phyloP scores from a whole-genome alignment of 2,113 vertebrate genomes.

The Lethenteron reissneri region DNA sequence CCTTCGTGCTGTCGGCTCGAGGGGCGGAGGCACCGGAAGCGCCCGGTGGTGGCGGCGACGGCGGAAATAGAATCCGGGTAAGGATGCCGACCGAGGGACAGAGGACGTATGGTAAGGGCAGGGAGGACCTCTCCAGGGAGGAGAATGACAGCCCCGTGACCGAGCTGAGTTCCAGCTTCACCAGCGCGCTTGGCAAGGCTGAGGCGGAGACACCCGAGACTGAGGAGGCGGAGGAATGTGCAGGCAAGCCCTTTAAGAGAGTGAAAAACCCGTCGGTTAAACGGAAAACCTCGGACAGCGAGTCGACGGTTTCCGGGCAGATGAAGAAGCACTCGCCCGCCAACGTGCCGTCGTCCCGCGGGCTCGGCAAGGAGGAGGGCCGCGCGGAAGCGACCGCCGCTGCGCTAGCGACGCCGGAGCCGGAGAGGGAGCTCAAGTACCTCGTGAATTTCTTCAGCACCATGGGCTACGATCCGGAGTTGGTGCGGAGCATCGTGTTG shows the following conservation, averaged over 20 bases:
- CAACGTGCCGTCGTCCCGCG: too few relatives aligned
- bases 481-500: slow-evolving; percentile 24
- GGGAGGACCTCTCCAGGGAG: too few relatives aligned
- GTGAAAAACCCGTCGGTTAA: background rate
- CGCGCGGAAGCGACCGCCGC: slow-evolving; percentile 7
- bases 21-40: background rate
- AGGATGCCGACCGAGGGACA: background rate
- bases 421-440: slow-evolving; percentile 26
- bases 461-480: slow-evolving; percentile 33
- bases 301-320: background rate
- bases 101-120: background rate
- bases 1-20: background rate
- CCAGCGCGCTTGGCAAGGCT: too few relatives aligned
- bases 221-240: background rate
- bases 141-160: too few relatives aligned
- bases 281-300: background rate
- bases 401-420: slow-evolving; percentile 13
- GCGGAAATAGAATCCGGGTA: background rate
- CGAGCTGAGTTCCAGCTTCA: too few relatives aligned
- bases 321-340: too few relatives aligned
- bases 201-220: too few relatives aligned
- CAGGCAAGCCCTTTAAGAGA: slow-evolving; percentile 10
- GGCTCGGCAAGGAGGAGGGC: slow-evolving; percentile 8
- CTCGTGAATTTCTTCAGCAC: slow-evolving; percentile 36
- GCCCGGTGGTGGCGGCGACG: background rate